These are phyloP conservation scores for Euleptes europaea DNA, from an alignment of 2,113 vertebrate species.

Conservation along the genomic window DNA sequence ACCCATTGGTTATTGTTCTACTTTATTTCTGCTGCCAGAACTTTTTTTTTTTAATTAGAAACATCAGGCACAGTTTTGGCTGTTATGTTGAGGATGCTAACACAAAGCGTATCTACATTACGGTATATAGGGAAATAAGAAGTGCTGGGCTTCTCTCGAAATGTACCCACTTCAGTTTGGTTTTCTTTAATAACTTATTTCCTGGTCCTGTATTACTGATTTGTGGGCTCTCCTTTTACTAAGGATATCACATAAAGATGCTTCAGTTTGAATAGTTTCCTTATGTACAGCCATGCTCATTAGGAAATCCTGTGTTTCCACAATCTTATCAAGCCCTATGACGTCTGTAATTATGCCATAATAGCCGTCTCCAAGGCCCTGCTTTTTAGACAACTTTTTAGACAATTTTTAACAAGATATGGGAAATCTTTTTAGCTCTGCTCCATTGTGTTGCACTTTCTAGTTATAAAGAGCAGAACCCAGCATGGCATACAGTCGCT, in stretches of 20 bases:
- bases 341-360: conserved; percentile 43
- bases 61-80: accelerated
- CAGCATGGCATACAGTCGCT: conserved; percentile 24
- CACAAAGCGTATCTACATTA: conserved; percentile 1
- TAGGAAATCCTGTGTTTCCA: conserved; percentile 27
- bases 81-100: not conserved
- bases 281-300: conserved; percentile 37
- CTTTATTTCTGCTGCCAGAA: not conserved
- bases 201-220: not conserved
- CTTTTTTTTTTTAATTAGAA: not conserved
- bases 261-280: conserved; percentile 17
- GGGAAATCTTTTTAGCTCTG: conserved; percentile 27
- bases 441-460: conserved; percentile 38
- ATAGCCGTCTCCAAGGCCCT: conserved; percentile 11
- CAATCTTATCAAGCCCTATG: conserved; percentile 25
- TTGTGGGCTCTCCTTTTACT: conserved; percentile 17
- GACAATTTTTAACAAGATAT: not conserved
- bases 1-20: not conserved
- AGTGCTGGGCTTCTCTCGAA: not conserved
- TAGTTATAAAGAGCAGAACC: conserved; percentile 49
- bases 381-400: not conserved
- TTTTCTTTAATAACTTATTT: conserved; percentile 12
- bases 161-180: not conserved
- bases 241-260: conserved; percentile 3
- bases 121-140: not conserved